Evolutionary conservation across 1,140 invertebrate genomes (phyloP), one percentile per base, ranked within the genome.

Genomic region (Cyclargus thomasi): DNA sequence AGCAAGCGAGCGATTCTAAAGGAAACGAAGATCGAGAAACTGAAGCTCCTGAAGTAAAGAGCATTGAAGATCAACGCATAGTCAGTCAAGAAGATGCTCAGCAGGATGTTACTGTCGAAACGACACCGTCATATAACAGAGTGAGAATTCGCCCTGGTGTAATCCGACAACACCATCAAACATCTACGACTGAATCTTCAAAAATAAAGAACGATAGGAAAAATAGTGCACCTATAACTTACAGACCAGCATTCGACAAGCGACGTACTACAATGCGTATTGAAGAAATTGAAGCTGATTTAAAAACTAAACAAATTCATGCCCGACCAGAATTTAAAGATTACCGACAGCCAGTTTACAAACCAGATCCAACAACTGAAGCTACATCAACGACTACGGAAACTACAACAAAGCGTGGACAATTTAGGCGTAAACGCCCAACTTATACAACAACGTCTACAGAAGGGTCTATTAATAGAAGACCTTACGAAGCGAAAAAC

Each of bases 211-310:
- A 69, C 53, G 84, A 87, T 0, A 79, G 81, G 71, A 79, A 78
- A 66, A 81, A 80, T 66, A 78, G 74, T 39, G 63, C 79, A 7
- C 84, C 88, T 21, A 81, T 91, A 21, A 91, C 90, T 35, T 91
- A 91, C 64, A 80, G 90, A 70, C 90, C 90, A 63, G 82, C 86
- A 3, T 91, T 84, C 70, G 84, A 90, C 69, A 83, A 81, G 69
- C 74, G 85, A 10, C 75, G 88, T 67, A 91, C 90, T 17, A 91
- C 90, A 53, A 91, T 91, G 90, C 77, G 85, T 22, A 91, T 91
- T 53, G 90, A 91, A 74, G 90, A 91, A 82, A 91, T 91, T 53
- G 86, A 90, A 76, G 87, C 85, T 53, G 90, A 91, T 69, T 75
- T 91, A 62, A 91, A 91, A 73, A 90, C 90, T 16, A 91, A 90